Conservation (phyloP, 2,888 invertebrate species). For the Coenonympha glycerion region DNA sequence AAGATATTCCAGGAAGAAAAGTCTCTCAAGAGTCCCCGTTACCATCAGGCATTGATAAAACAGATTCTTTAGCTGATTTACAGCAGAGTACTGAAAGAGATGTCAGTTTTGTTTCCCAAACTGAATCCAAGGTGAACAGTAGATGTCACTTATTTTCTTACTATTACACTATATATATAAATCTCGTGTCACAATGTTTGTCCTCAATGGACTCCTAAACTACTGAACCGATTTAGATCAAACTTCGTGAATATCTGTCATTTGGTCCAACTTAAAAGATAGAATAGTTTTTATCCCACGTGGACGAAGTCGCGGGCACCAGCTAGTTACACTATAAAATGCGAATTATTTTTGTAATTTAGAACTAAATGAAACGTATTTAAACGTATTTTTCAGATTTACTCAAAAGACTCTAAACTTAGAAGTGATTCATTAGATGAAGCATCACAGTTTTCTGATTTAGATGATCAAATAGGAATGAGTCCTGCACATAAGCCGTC, state of each 20-base stretch:
- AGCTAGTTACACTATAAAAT: no score
- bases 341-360: no score
- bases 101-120: slow-evolving; percentile 67
- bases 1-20: slow-evolving; percentile 49
- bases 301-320: no score
- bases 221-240: no score
- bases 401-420: slow-evolving; percentile 68
- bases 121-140: slow-evolving; percentile 63
- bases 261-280: no score
- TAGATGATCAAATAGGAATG: slow-evolving; percentile 66
- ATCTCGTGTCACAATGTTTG: no score
- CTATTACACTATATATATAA: no score
- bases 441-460: slow-evolving; percentile 69
- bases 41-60: slow-evolving; percentile 58
- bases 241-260: no score
- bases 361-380: no score
- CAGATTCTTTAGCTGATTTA: slow-evolving; percentile 65
- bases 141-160: background rate
- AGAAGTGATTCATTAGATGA: slow-evolving; percentile 71
- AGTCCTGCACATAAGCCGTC: slow-evolving; percentile 57
- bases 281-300: no score
- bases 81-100: slow-evolving; percentile 70
- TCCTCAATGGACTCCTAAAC: no score
- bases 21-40: slow-evolving; percentile 61
- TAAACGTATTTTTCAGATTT: slow-evolving; percentile 42